phyloP scores from a whole-genome alignment of 2,113 vertebrate genomes.

The Cyanocitta stelleri region DNA sequence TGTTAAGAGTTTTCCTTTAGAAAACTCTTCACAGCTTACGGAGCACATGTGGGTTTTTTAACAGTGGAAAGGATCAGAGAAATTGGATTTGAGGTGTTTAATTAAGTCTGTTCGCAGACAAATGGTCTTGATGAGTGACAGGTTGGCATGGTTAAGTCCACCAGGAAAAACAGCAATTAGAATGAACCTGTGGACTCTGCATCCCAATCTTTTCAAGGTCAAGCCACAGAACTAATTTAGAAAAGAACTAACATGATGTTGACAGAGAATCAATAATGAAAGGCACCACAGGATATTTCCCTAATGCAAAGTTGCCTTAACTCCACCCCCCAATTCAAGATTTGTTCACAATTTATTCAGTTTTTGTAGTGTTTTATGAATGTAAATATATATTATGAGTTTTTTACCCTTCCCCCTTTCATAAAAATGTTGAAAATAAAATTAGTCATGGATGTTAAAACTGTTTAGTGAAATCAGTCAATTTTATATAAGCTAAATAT shows the following conservation, averaged over 20 bases:
- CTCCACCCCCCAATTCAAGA: not conserved
- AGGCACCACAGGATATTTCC: constrained; percentile 20
- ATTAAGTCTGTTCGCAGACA: constrained; percentile 74
- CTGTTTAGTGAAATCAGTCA: not conserved
- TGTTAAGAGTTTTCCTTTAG: not conserved
- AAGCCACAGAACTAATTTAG: constrained; percentile 66
- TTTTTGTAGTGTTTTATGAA: not conserved
- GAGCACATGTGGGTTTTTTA: not conserved
- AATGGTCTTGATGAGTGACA: constrained; percentile 66
- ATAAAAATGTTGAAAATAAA: not conserved
- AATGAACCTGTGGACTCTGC: constrained; percentile 49
- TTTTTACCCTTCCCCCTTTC: not conserved
- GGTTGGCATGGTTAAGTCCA: constrained; percentile 55
- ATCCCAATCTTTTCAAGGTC: constrained; percentile 62
- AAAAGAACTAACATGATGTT: constrained; percentile 51
- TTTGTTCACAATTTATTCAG: not conserved
- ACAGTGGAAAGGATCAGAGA: constrained; percentile 53
- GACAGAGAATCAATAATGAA: constrained; percentile 68
- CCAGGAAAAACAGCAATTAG: constrained; percentile 65
- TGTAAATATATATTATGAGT: not conserved
- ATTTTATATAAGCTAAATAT: not conserved
- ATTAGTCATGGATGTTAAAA: not conserved
- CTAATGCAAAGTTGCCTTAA: constrained; percentile 39
- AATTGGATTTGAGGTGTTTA: constrained; percentile 74
- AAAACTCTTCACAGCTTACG: constrained; percentile 27